Conservation (phyloP, 2,888 invertebrate species). For the Gastrophysa polygoni region DNA sequence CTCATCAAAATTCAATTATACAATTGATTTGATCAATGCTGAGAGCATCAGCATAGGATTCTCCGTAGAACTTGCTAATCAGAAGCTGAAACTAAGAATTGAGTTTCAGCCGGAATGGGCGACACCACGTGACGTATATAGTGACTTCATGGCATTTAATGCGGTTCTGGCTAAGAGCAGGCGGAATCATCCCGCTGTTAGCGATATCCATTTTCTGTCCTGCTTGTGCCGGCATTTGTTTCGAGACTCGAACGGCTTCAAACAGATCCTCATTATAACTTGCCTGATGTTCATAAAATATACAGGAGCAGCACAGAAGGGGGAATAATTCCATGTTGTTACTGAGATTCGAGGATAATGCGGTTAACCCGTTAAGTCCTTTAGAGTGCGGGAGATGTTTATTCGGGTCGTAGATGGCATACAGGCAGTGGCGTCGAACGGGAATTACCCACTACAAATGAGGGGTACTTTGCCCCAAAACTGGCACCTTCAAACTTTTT, state of each 20-base stretch:
- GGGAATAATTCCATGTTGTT: slow-evolving; percentile 50
- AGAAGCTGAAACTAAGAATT: too few species aligned
- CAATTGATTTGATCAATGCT: too few species aligned
- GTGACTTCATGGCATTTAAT: slow-evolving; percentile 59
- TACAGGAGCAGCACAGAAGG: slow-evolving; percentile 47
- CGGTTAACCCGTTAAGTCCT: slow-evolving; percentile 53
- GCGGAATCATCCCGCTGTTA: slow-evolving; percentile 52
- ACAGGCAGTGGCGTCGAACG: slow-evolving; percentile 23
- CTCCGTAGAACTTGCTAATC: too few species aligned
- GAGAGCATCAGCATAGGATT: too few species aligned
- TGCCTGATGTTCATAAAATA: slow-evolving; percentile 61
- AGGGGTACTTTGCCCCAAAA: too few species aligned
- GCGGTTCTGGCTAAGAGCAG: slow-evolving; percentile 51
- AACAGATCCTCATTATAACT: slow-evolving; percentile 61
- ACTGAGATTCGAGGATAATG: slow-evolving; percentile 52
- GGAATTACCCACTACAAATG: neutral
- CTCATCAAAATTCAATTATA: too few species aligned
- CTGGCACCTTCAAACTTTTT: too few species aligned
- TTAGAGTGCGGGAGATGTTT: slow-evolving; percentile 38
- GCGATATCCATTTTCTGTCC: slow-evolving; percentile 46
- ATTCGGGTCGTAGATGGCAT: slow-evolving; percentile 27
- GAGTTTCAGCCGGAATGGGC: too few species aligned
- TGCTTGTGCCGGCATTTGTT: slow-evolving; percentile 39
- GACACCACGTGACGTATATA: slow-evolving; percentile 32
- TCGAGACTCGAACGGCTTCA: slow-evolving; percentile 54